Conservation (phyloP, 2,888 invertebrate species). For the Acheta domesticus region DNA sequence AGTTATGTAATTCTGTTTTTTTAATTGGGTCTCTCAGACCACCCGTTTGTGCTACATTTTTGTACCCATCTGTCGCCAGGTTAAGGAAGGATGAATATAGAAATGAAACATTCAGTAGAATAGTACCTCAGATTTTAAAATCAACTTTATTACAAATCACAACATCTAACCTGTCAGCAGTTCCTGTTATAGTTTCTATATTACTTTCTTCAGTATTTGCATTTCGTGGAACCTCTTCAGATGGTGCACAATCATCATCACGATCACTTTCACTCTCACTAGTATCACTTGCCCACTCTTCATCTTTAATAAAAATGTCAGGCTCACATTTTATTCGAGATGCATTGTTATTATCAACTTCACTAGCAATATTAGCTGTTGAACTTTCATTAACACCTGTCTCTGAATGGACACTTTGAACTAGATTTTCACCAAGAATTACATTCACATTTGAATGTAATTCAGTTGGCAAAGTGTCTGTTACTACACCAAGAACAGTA, state of each 20-base stretch:
- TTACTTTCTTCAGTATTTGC: no score
- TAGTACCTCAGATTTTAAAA: no score
- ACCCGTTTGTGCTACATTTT: no score
- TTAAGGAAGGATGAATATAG: no score
- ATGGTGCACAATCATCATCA: constrained; percentile 26
- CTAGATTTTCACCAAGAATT: not conserved
- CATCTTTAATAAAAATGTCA: constrained; percentile 34
- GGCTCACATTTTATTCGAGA: constrained; percentile 32
- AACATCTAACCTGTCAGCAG: no score
- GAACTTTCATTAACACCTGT: not conserved
- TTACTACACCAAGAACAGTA: not conserved
- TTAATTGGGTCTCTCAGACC: no score
- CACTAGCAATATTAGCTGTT: not conserved
- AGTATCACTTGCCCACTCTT: constrained; percentile 28
- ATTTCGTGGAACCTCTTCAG: no score
- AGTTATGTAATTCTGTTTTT: no score
- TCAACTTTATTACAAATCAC: no score
- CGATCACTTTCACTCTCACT: constrained; percentile 41
- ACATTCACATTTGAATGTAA: not conserved
- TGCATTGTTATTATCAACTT: not conserved
- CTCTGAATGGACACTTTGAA: not conserved
- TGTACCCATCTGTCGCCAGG: no score
- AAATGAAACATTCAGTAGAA: no score
- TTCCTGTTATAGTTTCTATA: no score
- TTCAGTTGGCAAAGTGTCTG: not conserved